Conservation (phyloP, 2,797 vertebrate genomes). For the Oryzias sinensis region DNA sequence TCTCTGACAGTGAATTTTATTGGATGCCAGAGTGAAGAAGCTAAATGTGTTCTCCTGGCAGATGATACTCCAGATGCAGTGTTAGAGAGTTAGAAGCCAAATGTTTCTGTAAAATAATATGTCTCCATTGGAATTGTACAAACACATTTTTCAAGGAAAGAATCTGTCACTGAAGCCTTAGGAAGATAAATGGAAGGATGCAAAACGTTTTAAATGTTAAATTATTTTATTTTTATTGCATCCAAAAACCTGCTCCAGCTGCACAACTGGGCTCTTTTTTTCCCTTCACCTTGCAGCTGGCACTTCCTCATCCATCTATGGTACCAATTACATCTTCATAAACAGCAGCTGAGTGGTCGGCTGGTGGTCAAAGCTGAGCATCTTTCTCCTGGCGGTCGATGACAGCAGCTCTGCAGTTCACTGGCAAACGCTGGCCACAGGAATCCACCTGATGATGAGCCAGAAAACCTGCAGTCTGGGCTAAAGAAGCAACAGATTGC, state of each 20-base stretch:
- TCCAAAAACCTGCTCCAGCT: constrained; percentile 37
- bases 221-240: too few relatives aligned
- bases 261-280: constrained; percentile 20
- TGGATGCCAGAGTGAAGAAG: too few relatives aligned
- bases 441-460: constrained; percentile 61
- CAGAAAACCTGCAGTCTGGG: constrained; percentile 19
- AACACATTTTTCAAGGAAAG: too few relatives aligned
- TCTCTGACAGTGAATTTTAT: too few relatives aligned
- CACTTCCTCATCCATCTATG: constrained; percentile 31
- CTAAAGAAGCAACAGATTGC: not conserved
- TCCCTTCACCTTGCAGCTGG: constrained; percentile 31
- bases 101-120: too few relatives aligned
- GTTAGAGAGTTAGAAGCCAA: too few relatives aligned
- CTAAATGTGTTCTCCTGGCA: too few relatives aligned
- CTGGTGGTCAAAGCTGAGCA: constrained; percentile 37
- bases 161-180: too few relatives aligned
- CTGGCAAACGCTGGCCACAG: constrained; percentile 68
- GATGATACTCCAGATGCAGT: too few relatives aligned
- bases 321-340: constrained; percentile 57
- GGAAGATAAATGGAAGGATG: too few relatives aligned
- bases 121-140: too few relatives aligned
- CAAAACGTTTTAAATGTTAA: too few relatives aligned
- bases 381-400: constrained; percentile 26
- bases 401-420: constrained; percentile 28
- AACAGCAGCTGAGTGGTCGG: constrained; percentile 47